A percentile compares a stretch with the other conserved stretches of the same genome.
phyloP scores from a whole-genome alignment of 1,140 invertebrate species.

The Caenorhabditis brenneri region DNA sequence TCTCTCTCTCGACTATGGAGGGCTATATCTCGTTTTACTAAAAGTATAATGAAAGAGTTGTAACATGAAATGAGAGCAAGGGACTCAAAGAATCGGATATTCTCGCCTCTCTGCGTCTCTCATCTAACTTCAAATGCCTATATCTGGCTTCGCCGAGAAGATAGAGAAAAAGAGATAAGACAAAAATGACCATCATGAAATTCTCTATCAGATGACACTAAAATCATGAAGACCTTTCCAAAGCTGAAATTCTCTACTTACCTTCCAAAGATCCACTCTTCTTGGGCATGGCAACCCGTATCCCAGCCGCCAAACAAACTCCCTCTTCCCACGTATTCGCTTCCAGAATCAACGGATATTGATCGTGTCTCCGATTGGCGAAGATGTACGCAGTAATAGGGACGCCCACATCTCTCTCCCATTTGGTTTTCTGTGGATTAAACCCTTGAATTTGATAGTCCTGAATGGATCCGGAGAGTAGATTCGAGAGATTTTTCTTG shows the following conservation, averaged over 20 bases:
- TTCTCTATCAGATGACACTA: too few relatives aligned
- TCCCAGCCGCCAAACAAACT: constrained; percentile 23
- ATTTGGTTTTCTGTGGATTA: constrained; percentile 43
- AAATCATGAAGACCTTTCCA: too few relatives aligned
- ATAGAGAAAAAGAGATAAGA: too few relatives aligned
- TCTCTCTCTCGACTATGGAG: too few relatives aligned
- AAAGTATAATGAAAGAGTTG: too few relatives aligned
- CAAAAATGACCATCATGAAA: too few relatives aligned
- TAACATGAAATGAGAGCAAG: too few relatives aligned
- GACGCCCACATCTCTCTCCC: constrained; percentile 13
- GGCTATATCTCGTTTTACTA: too few relatives aligned
- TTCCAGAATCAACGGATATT: constrained; percentile 42
- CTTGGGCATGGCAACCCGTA: not conserved
- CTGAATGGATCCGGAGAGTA: not conserved
- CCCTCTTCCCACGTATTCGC: constrained; percentile 39
- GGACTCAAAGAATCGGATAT: too few relatives aligned
- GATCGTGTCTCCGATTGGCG: constrained; percentile 12
- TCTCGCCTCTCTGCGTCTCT: too few relatives aligned
- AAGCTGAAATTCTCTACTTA: too few relatives aligned
- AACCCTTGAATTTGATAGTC: constrained; percentile 18
- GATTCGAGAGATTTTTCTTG: constrained; percentile 2
- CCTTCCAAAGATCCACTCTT: not conserved
- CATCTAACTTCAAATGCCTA: too few relatives aligned
- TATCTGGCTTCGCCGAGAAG: not conserved
- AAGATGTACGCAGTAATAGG: constrained; percentile 47